These are phyloP conservation scores for Philopotamus ludificatus DNA, from an alignment of 1,140 invertebrate species.

Conservation along the genomic window DNA sequence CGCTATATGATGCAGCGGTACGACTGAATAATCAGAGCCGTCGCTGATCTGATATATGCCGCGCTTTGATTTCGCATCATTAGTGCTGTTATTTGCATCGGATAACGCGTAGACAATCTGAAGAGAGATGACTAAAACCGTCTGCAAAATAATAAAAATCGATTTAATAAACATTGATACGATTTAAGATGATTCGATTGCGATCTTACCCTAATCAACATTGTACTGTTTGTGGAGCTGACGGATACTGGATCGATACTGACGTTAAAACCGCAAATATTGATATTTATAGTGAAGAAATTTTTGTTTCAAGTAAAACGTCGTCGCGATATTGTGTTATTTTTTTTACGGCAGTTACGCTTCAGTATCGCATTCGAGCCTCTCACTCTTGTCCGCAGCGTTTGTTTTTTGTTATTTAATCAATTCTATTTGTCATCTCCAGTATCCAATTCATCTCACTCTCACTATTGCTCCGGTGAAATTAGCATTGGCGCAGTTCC, in stretches of 20 bases:
- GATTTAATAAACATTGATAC: background rate
- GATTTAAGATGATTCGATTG: background rate
- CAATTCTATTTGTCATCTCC: constrained; percentile 26
- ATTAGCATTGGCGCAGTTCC: constrained; percentile 14
- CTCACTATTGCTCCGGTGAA: constrained; percentile 25
- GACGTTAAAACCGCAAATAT: constrained; percentile 25
- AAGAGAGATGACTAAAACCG: constrained; percentile 19
- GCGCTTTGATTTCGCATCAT: constrained; percentile 32
- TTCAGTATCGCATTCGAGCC: constrained; percentile 14
- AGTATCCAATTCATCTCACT: constrained; percentile 35
- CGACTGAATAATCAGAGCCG: constrained; percentile 17
- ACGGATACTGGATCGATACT: constrained; percentile 33
- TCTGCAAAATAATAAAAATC: constrained; percentile 23
- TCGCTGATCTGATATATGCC: constrained; percentile 33
- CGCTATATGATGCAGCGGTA: constrained; percentile 29
- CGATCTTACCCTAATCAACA: constrained; percentile 34
- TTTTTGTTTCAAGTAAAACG: constrained; percentile 33
- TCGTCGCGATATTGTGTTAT: constrained; percentile 24
- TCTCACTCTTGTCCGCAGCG: constrained; percentile 16
- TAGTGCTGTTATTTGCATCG: constrained; percentile 25
- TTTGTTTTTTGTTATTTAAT: constrained; percentile 9
- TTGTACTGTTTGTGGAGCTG: constrained; percentile 20
- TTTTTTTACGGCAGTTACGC: constrained; percentile 25
- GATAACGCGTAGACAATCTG: constrained; percentile 8
- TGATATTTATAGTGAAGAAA: constrained; percentile 38